Base-by-base conservation (phyloP, 2,113 vertebrate genomes). In the Hiodon alosoides region DNA sequence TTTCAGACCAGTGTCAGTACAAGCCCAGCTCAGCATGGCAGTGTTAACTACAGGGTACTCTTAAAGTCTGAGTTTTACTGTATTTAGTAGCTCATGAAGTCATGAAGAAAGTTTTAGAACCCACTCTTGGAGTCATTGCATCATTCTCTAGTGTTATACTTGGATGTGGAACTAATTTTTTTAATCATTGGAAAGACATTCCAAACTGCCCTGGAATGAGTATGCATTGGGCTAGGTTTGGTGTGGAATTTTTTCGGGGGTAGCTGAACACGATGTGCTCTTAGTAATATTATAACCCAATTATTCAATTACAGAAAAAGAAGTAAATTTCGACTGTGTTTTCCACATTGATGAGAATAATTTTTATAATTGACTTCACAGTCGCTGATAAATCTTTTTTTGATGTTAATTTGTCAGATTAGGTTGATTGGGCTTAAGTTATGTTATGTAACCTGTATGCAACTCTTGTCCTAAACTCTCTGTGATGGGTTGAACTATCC, bases 361-460 rank as follows among this genome's bases (percentile, higher is more conserved):
- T n/a, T 62, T 73, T 50, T 65, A 59, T 16, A 9, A 62, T 60
- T 73, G 59, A 61, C 46, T 73, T 68, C 17, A 10, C 5, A 73
- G 60, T 65, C 14, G 16, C 10, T 54, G 55, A 48, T 48, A 71
- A 50, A 64, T 64, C 60, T 72, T 48, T 73, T 31, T 51, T 46
- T 73, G 5, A 73, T 65, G 60, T 52, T 55, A 66, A 54, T 61
- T 16, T 17, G 52, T 67, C 1, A 13, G 52, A 68, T 68, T 68
- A 68, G 66, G 52, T 68, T 68, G 50, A 68, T 68, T 68, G 7
- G 47, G 48, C 66, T 31, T 31, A 31, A 31, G 31, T 31, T 31
- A 31, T 31, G 31, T 31, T 31, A 31, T 31, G 31, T 31, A 31
- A 31, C 31, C 31, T 31, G 31, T 31, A 31, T 31, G 31, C n/a